Evolutionary conservation across 2,113 vertebrate genomes (phyloP), one percentile per base, ranked within the genome.

Genomic region (Tragelaphus imberbis): DNA sequence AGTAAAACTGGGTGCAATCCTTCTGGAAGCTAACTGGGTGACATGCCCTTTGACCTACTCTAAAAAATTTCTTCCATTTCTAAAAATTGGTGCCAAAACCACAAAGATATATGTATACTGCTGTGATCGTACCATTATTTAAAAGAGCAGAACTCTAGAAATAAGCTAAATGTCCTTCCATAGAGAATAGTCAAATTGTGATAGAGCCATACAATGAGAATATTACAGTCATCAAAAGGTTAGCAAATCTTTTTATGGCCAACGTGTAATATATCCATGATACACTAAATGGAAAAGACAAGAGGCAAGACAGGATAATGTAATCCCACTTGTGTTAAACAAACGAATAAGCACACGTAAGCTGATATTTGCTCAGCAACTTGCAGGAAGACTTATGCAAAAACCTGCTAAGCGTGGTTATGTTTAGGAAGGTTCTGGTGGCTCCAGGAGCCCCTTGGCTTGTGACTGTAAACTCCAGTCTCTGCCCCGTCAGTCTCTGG

Each of bases 101-200:
- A 71, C 19, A 86, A 71, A 92, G 47, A 61, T 61, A 19, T 82
- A 47, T 65, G 65, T 91, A 56, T 30, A 44, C 2, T 55, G n/a
- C 2, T 19, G 10, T 68, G 30, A 77, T 47, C 33, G 4, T 82
- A n/a, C 44, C 51, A 65, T 53, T 89, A n/a, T 65, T 94, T 88
- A 95, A 97, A 93, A 88, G 77, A 84, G 55, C 13, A 80, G 82
- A 98, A 84, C 17, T 75, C 5, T 49, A 90, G 91, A 95, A 93
- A 77, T 88, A 91, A 87, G 61, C 19, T 61, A 91, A 68, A 58
- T 40, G 63, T 88, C 25, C 5, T 91, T 88, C n/a, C 21, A 23
- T 4, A 51, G 63, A 51, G 15, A 95, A 25, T 13, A 49, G 23
- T 36, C 94, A 65, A 88, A 68, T 49, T 53, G 40, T 81, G n/a